These are phyloP conservation scores for Kryptolebias marmoratus DNA, from an alignment of 2,113 vertebrate species.

Conservation along the genomic window DNA sequence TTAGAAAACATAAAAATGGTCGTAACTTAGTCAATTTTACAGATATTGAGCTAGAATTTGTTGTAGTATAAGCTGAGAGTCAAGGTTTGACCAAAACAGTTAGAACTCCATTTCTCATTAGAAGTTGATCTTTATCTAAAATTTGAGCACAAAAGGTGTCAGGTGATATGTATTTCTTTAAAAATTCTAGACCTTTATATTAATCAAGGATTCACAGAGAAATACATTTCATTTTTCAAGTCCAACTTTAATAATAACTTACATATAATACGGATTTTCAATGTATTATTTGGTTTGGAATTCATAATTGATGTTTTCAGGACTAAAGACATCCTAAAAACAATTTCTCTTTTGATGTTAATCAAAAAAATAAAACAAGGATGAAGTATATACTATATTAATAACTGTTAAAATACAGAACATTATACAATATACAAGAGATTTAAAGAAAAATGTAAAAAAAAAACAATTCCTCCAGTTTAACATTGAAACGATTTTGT, in stretches of 20 bases:
- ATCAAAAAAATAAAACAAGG: slow-evolving; percentile 56
- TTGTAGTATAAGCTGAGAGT: too few relatives aligned
- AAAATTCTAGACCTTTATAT: too few relatives aligned
- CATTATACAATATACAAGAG: slow-evolving; percentile 68
- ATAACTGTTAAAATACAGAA: slow-evolving; percentile 48
- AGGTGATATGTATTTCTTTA: too few relatives aligned
- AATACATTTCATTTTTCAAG: too few relatives aligned
- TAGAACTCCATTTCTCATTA: neutral
- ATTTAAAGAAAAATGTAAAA: neutral
- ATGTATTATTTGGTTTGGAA: slow-evolving; percentile 18
- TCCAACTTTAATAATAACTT: too few relatives aligned
- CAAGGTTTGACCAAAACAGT: too few relatives aligned
- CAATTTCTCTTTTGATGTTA: slow-evolving; percentile 27
- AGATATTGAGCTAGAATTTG: too few relatives aligned
- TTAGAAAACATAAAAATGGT: neutral
- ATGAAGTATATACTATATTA: slow-evolving; percentile 33
- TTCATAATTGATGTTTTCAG: slow-evolving; percentile 8
- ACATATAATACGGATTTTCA: neutral
- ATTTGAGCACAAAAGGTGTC: too few relatives aligned
- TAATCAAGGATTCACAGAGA: too few relatives aligned
- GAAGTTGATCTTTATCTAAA: too few relatives aligned
- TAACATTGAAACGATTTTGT: slow-evolving; percentile 38
- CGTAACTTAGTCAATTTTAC: too few relatives aligned
- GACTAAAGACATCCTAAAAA: slow-evolving; percentile 12
- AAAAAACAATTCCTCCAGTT: slow-evolving; percentile 55